Base-by-base conservation (phyloP, 2,113 vertebrate species). In the Barnardius zonarius region DNA sequence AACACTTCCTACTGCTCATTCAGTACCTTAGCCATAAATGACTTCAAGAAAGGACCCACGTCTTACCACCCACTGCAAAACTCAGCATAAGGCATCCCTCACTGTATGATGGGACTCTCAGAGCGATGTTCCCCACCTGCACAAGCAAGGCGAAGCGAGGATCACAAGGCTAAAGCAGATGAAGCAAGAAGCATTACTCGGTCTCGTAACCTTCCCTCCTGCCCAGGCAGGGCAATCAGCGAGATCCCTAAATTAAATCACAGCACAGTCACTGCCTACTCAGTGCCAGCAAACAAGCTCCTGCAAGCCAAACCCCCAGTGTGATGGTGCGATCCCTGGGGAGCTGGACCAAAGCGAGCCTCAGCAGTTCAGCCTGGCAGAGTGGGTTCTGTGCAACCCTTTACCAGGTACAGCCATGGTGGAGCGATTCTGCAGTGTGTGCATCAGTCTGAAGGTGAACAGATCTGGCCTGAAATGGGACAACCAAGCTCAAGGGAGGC, bases 241-340 rank as follows among this genome's bases (percentile, higher is more conserved):
- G 17, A n/a, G 3, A 95, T 82, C 73, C 83, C 62, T 48, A 57
- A 89, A 93, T 89, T 91, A 78, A 90, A 80, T 90, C 64, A 69
- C 86, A 59, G 52, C 10, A 67, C 54, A 74, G 73, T 92, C 92
- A 89, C 39, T 37, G 73, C 81, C 86, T 76, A 48, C 43, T 68
- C 72, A 63, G 41, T 15, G 20, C 62, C 90, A 89, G 74, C 86
- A 87, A 83, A 95, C 91, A 94, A 86, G 90, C 80, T 92, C 75
- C 86, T 81, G 78, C 79, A 83, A 93, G 88, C 68, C 75, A 75
- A 90, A 80, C 70, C 78, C 18, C 30, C 35, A 0, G 46, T 8
- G 1, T 52, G 66, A 87, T 0, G 1, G 66, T 51, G 55, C 83
- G 7, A 80, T 75, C 63, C 73, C 83, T 8, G 28, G 28, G 4